These are phyloP conservation scores for Stomatorhinus ivindoensis DNA, from an alignment of 2,113 vertebrate species.

Conservation along the genomic window DNA sequence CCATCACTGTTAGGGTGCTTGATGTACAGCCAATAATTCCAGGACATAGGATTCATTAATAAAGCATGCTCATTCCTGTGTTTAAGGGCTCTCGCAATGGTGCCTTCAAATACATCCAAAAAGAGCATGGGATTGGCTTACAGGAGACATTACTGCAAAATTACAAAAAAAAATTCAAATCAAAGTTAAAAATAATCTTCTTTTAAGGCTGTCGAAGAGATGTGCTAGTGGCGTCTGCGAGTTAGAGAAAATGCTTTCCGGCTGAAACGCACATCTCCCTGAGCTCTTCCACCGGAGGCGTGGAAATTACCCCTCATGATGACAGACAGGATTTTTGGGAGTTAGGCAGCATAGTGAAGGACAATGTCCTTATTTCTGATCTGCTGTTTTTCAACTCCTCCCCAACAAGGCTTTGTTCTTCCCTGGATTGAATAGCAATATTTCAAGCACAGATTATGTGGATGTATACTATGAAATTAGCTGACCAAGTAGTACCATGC, in stretches of 20 bases:
- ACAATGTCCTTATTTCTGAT: slow-evolving; percentile 30
- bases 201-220: slow-evolving; percentile 5
- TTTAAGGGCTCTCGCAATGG: neutral
- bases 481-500: neutral
- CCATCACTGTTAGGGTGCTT: neutral
- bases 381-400: slow-evolving; percentile 39
- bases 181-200: slow-evolving; percentile 9
- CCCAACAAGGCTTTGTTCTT: neutral
- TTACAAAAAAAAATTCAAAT: slow-evolving; percentile 20
- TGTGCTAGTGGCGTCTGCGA: neutral
- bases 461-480: neutral
- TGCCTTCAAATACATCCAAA: slow-evolving; percentile 16
- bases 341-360: slow-evolving; percentile 30
- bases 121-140: neutral
- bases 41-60: slow-evolving; percentile 5
- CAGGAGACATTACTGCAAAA: slow-evolving; percentile 12
- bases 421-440: neutral
- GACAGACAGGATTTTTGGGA: slow-evolving; percentile 24
- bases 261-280: neutral
- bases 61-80: slow-evolving; percentile 11
- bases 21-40: slow-evolving; percentile 17
- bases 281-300: slow-evolving; percentile 36
- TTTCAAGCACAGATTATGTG: neutral
- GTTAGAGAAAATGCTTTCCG: neutral
- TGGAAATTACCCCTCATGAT: slow-evolving; percentile 32